Evolutionary conservation across 1,140 invertebrate species (phyloP), one percentile per base, ranked within the genome.

Genomic region (Drosophila bifasciata): DNA sequence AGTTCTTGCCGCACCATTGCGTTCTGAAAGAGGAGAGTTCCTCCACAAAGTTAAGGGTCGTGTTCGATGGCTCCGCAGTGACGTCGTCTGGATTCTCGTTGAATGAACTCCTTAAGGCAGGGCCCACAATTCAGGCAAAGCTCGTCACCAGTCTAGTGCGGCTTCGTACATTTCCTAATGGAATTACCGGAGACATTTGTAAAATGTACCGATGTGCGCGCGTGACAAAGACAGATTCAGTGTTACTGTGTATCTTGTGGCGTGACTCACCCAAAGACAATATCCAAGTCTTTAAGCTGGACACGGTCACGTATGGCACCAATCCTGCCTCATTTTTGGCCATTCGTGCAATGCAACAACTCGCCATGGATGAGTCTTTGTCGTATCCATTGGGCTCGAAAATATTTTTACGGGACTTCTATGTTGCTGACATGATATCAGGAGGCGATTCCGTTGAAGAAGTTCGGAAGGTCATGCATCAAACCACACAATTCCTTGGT

Each of bases 171-270:
- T 80, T 91, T 48, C 52, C 57, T 21, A 72, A 89, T 45, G 89
- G 83, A 1, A 39, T 93, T 4, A 72, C 71, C 1, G 81, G 69
- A 19, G 92, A 93, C 48, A 86, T 92, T 55, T 66, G 64, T 48
- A 92, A 92, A 66, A 23, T 23, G 23, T 19, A 43, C 13, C 40
- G 23, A 23, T 23, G 92, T 92, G 92, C 93, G 92, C 53, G 63
- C 92, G 6, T 92, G 92, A 51, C 90, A 53, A 21, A 67, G 17
- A 59, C 81, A 5, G 78, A 92, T 59, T 50, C 74, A 5, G 70
- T 90, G 28, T 90, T 89, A 43, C 92, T 93, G 68, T 60, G 78
- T 46, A 92, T 93, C 16, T 25, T 93, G 6, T 93, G 92, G 92
- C 67, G 92, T 25, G 15, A 57, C 0, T 28, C 59, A 9, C 70